Evolutionary conservation across 2,888 invertebrate species (phyloP).

Genomic region (Vesta saturnalis): DNA sequence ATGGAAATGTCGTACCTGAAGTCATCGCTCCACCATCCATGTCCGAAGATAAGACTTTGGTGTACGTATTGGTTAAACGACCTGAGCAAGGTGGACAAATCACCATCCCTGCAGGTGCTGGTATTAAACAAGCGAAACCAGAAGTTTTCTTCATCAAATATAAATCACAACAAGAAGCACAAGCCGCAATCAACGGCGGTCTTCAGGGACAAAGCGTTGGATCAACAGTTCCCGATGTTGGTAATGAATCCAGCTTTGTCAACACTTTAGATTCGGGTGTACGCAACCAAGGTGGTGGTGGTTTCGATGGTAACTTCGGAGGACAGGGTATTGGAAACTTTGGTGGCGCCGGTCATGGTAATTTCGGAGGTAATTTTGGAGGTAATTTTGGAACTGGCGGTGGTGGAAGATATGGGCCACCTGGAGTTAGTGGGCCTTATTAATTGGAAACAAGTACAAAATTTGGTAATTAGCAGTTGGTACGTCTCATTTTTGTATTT

Average conservation of each 20-base stretch:
- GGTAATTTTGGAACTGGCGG: too few species aligned
- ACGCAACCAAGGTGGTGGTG: not conserved
- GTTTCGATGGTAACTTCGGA: not conserved
- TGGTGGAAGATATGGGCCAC: constrained; percentile 10
- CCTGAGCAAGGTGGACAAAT: constrained; percentile 83
- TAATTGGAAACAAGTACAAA: too few species aligned
- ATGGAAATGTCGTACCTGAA: constrained; percentile 34
- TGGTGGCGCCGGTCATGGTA: not conserved
- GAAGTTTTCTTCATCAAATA: constrained; percentile 87
- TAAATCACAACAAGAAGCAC: constrained; percentile 69
- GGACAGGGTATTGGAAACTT: too few species aligned
- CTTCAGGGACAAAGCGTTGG: constrained; percentile 31
- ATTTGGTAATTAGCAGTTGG: too few species aligned
- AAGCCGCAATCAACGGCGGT: constrained; percentile 38
- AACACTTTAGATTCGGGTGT: constrained; percentile 15
- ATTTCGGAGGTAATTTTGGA: not conserved
- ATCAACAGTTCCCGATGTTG: constrained; percentile 20
- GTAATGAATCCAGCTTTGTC: constrained; percentile 16
- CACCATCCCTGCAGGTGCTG: constrained; percentile 75
- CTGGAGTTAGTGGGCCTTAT: constrained; percentile 19
- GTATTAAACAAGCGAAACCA: constrained; percentile 83
- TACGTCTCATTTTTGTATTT: too few species aligned
- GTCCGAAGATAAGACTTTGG: constrained; percentile 36
- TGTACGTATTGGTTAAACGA: constrained; percentile 39
- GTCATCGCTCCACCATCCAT: constrained; percentile 39